Percentiles rank a stretch among this genome's conserved stretches.
Conservation (phyloP, 2,888 invertebrate genomes). For the Oasisia sp. region DNA sequence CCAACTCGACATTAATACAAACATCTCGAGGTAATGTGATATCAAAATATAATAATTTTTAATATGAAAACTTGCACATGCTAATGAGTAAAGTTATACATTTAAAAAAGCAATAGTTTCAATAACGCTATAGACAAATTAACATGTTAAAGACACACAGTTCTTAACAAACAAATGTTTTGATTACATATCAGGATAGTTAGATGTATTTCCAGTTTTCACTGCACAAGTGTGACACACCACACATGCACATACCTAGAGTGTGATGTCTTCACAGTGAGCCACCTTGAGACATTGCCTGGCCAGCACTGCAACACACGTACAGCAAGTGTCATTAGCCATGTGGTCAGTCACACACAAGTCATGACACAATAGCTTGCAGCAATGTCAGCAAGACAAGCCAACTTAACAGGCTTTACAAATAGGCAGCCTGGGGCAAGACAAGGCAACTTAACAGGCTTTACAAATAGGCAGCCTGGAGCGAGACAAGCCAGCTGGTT, state of each 20-base stretch:
- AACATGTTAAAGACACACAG: neutral
- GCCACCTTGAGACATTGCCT: conserved; percentile 7
- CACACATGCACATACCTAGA: neutral
- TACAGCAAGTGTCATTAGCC: neutral
- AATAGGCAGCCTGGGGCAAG: too few relatives aligned
- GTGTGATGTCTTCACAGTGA: neutral
- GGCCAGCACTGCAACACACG: neutral
- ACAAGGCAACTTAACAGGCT: too few relatives aligned
- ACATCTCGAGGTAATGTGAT: too few relatives aligned
- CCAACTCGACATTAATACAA: neutral
- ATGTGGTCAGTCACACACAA: neutral
- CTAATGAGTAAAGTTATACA: too few relatives aligned
- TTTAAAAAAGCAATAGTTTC: too few relatives aligned
- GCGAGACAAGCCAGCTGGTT: neutral
- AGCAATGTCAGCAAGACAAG: too few relatives aligned
- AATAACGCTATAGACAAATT: too few relatives aligned
- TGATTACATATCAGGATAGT: neutral
- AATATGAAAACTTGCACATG: too few relatives aligned
- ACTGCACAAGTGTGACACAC: neutral
- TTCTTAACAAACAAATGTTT: neutral
- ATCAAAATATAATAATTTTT: too few relatives aligned
- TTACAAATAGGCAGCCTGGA: too few relatives aligned
- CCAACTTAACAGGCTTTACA: too few relatives aligned
- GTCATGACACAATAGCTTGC: too few relatives aligned
- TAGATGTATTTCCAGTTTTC: neutral